Percentiles rank a stretch among this genome's conserved stretches.
These are phyloP conservation scores for Jordanella pulchra DNA, from an alignment of 2,797 vertebrate species.

Conservation along the genomic window DNA sequence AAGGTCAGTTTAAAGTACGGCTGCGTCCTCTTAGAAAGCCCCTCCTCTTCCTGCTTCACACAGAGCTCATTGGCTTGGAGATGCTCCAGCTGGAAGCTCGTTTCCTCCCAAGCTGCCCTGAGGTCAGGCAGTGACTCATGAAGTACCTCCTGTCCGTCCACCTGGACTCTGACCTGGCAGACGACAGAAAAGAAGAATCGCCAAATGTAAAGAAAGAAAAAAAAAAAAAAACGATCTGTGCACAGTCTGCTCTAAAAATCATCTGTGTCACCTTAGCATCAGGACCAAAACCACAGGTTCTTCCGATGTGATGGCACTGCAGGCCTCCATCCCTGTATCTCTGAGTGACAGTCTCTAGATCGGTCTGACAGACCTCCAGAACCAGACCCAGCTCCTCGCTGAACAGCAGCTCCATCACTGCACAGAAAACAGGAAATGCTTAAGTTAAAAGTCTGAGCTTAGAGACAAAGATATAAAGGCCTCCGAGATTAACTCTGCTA, in stretches of 20 bases:
- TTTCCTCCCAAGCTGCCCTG: constrained; percentile 88
- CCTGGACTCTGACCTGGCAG: constrained; percentile 78
- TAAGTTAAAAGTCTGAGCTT: not conserved
- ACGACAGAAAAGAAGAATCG: not conserved
- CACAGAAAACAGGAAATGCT: not conserved
- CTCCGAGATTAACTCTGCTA: too few relatives aligned
- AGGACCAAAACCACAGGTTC: constrained; percentile 81
- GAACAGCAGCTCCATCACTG: constrained; percentile 87
- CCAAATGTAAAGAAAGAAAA: not conserved
- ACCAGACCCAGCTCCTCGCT: constrained; percentile 90
- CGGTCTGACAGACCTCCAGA: constrained; percentile 81
- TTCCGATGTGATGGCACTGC: constrained; percentile 80
- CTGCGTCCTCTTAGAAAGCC: constrained; percentile 79
- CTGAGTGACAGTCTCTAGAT: constrained; percentile 62
- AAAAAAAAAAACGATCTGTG: too few relatives aligned
- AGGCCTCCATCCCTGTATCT: constrained; percentile 80
- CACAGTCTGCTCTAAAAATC: not conserved
- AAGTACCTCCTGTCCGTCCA: constrained; percentile 81
- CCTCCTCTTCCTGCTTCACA: constrained; percentile 84
- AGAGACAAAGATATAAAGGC: not conserved
- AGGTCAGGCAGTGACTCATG: constrained; percentile 79
- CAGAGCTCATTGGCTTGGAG: constrained; percentile 83
- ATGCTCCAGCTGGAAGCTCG: constrained; percentile 89
- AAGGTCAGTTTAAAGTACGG: constrained; percentile 83
- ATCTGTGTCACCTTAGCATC: constrained; percentile 78